A percentile compares a stretch with the other conserved stretches of the same genome.
Evolutionary conservation across 2,797 vertebrate genomes (phyloP).

Genomic region (Aeoliscus strigatus): DNA sequence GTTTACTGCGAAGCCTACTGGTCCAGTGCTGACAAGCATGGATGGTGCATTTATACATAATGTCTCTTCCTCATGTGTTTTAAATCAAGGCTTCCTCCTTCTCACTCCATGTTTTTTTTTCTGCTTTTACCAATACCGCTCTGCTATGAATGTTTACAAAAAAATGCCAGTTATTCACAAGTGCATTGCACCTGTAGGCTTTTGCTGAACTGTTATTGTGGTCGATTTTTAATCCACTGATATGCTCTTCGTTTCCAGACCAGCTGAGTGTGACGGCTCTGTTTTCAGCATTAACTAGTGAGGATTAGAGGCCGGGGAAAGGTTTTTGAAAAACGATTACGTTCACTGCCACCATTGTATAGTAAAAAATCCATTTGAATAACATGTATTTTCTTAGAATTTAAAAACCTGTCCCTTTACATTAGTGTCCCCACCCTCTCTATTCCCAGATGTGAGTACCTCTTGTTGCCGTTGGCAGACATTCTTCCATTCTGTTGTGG

Average conservation of each 20-base stretch:
- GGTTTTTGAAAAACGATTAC: no score
- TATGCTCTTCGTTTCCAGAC: slow-evolving; percentile 41
- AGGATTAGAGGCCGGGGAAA: slow-evolving; percentile 6
- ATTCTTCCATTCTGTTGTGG: slow-evolving; percentile 25
- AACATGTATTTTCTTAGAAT: slow-evolving; percentile 18
- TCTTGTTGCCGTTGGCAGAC: slow-evolving; percentile 42
- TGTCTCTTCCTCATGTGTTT: slow-evolving; percentile 11
- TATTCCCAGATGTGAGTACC: slow-evolving; percentile 27
- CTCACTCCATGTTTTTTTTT: slow-evolving; percentile 14
- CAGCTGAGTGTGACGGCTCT: slow-evolving; percentile 18
- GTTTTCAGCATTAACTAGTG: slow-evolving; percentile 32
- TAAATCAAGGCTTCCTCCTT: slow-evolving; percentile 10
- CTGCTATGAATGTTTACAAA: slow-evolving; percentile 35
- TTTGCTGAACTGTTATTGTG: slow-evolving; percentile 31
- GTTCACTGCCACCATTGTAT: slow-evolving; percentile 6
- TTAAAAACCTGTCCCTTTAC: slow-evolving; percentile 10
- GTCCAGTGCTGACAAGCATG: slow-evolving; percentile 28
- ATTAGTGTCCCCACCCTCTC: slow-evolving; percentile 8
- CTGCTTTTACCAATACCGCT: background rate
- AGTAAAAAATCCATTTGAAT: slow-evolving; percentile 7
- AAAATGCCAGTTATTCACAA: slow-evolving; percentile 15
- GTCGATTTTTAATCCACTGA: slow-evolving; percentile 35
- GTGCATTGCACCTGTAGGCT: slow-evolving; percentile 44
- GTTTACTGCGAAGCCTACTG: slow-evolving; percentile 39
- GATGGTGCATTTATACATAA: slow-evolving; percentile 8